Conservation (phyloP, 2,888 invertebrate genomes). For the Abrostola triplasia region DNA sequence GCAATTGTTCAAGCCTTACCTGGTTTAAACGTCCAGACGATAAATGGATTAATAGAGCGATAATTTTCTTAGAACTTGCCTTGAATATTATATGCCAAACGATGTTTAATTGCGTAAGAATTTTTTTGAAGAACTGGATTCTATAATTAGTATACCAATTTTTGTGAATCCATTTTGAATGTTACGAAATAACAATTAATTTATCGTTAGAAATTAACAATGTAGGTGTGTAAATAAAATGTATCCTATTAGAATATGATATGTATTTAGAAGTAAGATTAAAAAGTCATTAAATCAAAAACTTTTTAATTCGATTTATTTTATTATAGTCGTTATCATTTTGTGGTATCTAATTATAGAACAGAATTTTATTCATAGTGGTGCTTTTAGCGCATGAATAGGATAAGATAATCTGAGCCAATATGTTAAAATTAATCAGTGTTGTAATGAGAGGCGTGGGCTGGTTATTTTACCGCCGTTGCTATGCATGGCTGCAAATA, state of each 20-base stretch:
- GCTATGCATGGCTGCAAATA: conserved; percentile 71
- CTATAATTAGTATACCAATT: conserved; percentile 30
- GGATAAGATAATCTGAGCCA: conserved; percentile 20
- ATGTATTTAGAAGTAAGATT: neutral
- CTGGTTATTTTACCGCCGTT: conserved; percentile 34
- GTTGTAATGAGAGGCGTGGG: conserved; percentile 42
- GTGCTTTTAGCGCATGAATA: neutral
- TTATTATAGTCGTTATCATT: conserved; percentile 22
- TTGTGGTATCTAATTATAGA: conserved; percentile 1
- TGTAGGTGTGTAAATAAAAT: no score
- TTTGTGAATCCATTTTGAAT: conserved; percentile 13
- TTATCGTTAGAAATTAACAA: conserved; percentile 5
- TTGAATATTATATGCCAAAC: conserved; percentile 30
- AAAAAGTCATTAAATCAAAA: conserved; percentile 25
- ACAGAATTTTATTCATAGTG: conserved; percentile 17
- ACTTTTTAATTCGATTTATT: neutral
- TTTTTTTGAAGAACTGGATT: conserved; percentile 40
- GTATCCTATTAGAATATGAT: no score
- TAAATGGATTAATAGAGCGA: conserved; percentile 56
- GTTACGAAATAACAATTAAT: conserved; percentile 12
- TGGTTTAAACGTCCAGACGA: conserved; percentile 43
- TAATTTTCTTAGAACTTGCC: conserved; percentile 51
- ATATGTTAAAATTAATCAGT: conserved; percentile 29
- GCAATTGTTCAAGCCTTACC: conserved; percentile 53
- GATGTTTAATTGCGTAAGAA: conserved; percentile 28